Evolutionary conservation across 2,888 invertebrate species (phyloP), one percentile per base, ranked within the genome.

Genomic region (Lepidonotus clava): DNA sequence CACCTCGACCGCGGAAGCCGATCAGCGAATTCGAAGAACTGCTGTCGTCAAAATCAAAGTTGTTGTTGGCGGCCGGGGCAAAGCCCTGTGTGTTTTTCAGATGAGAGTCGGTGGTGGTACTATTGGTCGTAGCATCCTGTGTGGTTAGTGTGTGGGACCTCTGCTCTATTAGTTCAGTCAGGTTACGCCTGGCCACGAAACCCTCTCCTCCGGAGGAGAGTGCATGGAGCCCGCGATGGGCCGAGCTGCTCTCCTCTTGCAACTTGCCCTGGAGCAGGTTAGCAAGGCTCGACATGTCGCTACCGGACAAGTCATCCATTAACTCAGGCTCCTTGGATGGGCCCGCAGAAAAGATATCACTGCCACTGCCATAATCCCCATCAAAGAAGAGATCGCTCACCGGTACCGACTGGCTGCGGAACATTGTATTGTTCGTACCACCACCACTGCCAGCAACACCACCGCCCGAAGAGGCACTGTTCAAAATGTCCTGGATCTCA

Each of bases 381-480:
- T 83, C 51, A 34, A 76, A 80, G 77, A 86, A 61, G 1, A 77
- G 41, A 11, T 80, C 80, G 8, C 11, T 38, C 28, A 86, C 86
- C 6, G 86, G 86, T 21, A 86, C 86, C 21, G 86, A 86, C 40
- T 86, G 86, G 51, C 86, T 86, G 24, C 86, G 77, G 77, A 80
- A 77, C 38, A 53, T 14, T 34, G 5, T 56, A 36, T 18, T 66
- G 38, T 2, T 56, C 11, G 66, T 66, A 8, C 18, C 66, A n/a
- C n/a, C n/a, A n/a, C n/a, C n/a, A n/a, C n/a, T n/a, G 28, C 80
- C 80, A 24, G 11, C 34, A 41, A n/a, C 24, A 32, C 34, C 56
- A 21, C 36, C 36, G 34, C 61, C 61, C 51, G 11, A 28, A 6
- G 80, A 32, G 80, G 46, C 41, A 41, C 80, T 80, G 28, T 80